These are phyloP conservation scores for Lepidurus packardi DNA, from an alignment of 1,140 invertebrate genomes.

Conservation along the genomic window DNA sequence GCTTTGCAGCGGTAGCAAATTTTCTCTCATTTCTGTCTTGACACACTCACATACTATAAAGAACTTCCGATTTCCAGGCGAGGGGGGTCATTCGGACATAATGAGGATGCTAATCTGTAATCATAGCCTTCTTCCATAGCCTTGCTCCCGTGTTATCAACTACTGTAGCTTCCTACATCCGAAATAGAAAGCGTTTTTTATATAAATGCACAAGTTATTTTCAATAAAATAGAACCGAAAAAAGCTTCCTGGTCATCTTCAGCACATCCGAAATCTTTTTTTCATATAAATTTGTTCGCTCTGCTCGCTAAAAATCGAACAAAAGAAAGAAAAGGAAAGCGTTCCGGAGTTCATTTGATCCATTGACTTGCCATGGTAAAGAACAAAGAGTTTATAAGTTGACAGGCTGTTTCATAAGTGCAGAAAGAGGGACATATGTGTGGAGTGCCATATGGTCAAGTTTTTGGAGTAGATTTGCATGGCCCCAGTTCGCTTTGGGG, in stretches of 20 bases:
- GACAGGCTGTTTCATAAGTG: neutral
- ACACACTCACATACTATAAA: slow-evolving; percentile 11
- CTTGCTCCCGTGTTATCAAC: neutral
- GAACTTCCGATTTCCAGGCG: neutral
- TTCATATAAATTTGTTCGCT: too few species aligned
- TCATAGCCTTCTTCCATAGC: neutral
- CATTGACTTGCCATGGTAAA: neutral
- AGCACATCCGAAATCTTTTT: too few species aligned
- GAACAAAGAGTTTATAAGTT: neutral
- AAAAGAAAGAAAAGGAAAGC: neutral
- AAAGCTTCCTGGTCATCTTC: too few species aligned
- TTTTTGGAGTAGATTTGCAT: slow-evolving; percentile 8
- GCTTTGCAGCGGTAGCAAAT: slow-evolving; percentile 2
- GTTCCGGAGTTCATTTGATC: neutral
- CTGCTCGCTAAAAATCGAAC: too few species aligned
- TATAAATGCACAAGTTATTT: too few species aligned
- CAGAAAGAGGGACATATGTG: neutral
- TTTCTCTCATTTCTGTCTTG: neutral
- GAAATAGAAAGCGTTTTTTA: too few species aligned
- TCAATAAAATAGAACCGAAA: neutral
- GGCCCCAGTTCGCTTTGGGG: neutral
- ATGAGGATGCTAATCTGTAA: slow-evolving; percentile 14
- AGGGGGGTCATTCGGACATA: neutral
- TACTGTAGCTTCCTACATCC: too few species aligned
- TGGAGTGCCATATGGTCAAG: neutral